Evolutionary conservation across 2,888 invertebrate genomes (phyloP).

Genomic region (Emmelina monodactyla): DNA sequence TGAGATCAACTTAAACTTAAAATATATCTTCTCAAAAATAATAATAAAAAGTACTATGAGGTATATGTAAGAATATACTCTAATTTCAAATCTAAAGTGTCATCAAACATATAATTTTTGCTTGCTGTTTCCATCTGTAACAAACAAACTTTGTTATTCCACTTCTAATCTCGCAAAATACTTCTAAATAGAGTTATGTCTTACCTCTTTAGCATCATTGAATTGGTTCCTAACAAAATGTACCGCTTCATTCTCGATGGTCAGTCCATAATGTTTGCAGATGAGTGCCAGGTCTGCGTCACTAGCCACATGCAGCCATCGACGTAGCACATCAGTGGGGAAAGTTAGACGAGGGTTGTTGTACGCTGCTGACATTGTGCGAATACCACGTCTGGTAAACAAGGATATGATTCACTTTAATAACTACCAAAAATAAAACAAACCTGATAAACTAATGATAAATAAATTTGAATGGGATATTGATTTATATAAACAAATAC

Average conservation of each 20-base stretch:
- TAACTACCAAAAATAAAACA: too few species aligned
- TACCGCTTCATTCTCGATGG: constrained; percentile 24
- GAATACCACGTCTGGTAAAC: constrained; percentile 62
- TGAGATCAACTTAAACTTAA: neutral
- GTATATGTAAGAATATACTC: neutral
- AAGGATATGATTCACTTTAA: too few species aligned
- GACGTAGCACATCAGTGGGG: constrained; percentile 45
- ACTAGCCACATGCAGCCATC: constrained; percentile 52
- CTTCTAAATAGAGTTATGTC: too few species aligned
- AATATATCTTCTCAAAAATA: constrained; percentile 1
- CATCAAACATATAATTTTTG: too few species aligned
- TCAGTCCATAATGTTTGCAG: constrained; percentile 59
- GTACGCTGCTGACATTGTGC: constrained; percentile 66
- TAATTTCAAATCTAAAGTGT: neutral
- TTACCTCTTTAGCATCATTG: too few species aligned
- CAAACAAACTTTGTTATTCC: constrained; percentile 9
- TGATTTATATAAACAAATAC: too few species aligned
- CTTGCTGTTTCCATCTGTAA: neutral
- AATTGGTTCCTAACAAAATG: constrained; percentile 36
- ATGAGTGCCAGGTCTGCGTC: constrained; percentile 37
- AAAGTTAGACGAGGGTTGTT: constrained; percentile 61
- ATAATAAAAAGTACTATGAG: neutral
- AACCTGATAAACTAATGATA: too few species aligned
- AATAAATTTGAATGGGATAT: too few species aligned
- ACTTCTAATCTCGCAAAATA: too few species aligned